Base-by-base conservation (phyloP, 2,888 invertebrate genomes). In the Nomada goodeniana region DNA sequence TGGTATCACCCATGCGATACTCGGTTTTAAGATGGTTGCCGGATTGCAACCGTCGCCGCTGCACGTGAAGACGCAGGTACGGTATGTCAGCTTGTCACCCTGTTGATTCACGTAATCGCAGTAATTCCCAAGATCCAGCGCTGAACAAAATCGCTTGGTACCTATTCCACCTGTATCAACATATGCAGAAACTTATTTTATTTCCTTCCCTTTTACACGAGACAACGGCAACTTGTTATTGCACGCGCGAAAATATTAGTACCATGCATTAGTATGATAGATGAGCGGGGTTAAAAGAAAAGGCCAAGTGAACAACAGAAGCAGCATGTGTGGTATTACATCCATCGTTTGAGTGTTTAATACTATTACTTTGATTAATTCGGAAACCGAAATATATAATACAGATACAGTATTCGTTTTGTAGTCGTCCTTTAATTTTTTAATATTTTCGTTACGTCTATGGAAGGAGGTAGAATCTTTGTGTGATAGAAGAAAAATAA, bases 51-150 rank as follows among this genome's bases (percentile, higher is more conserved):
- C 98, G 91, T 98, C 97, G 0, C 96, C 95, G 76, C 95, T 94
- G 91, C 98, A 98, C 0, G 98, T 98, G 92, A 96, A 98, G 72
- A 98, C 96, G 93, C 98, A 98, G 3, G 98, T 98, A 86, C 98
- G 95, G 93, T 98, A 98, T 78, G 96, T 96, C 89, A 98, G 94
- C 89, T 95, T 95, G 92, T 98, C 98, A n/a, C 98, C 98, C 10
- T 96, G 96, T 87, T 98, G 97, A 83, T 95, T 94, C 0, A 98
- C 97, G 93, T 97, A 98, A 92, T 98, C 97, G 94, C 98, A 98
- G 90, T 97, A 98, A 93, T 98, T 98, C 20, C 98, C 98, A 91
- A 98, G 94, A 93, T 98, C 97, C 90, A 97, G 94, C 0, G 98
- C 96, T 1, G 98, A 98, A 93, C 98, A 98, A 92, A 96, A 98